Evolutionary conservation across 2,113 vertebrate genomes (phyloP).

Genomic region (Eurystomus gularis): DNA sequence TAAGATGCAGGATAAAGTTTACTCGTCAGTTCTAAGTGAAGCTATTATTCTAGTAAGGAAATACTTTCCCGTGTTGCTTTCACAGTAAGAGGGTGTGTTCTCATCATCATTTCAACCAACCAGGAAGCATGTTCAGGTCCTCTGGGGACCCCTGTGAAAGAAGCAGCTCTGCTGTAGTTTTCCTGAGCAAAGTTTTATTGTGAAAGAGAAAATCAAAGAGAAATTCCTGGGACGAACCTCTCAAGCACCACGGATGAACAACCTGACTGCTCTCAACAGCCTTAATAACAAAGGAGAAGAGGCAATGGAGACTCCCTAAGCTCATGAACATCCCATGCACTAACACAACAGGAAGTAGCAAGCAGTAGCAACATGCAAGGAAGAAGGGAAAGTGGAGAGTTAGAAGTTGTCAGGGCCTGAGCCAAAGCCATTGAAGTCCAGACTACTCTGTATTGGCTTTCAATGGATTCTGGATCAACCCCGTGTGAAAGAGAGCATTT

Average conservation of each 20-base stretch:
- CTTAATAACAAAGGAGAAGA: background rate
- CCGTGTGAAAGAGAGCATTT: background rate
- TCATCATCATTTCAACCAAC: background rate
- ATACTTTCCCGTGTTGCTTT: background rate
- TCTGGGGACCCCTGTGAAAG: background rate
- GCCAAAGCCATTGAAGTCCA: constrained; percentile 56
- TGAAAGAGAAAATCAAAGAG: background rate
- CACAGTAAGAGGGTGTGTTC: background rate
- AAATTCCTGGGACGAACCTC: background rate
- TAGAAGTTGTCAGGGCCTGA: background rate
- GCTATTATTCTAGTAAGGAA: background rate
- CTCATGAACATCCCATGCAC: constrained; percentile 41
- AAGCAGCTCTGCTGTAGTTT: background rate
- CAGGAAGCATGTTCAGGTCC: background rate
- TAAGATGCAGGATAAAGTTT: background rate
- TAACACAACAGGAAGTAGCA: background rate
- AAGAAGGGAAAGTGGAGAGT: background rate
- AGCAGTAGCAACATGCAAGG: constrained; percentile 57
- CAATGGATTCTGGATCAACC: constrained; percentile 38
- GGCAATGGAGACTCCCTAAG: background rate
- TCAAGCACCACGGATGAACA: background rate
- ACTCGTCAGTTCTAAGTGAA: background rate
- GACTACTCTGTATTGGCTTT: constrained; percentile 15
- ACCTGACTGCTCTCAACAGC: background rate
- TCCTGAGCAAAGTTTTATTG: background rate